Base-by-base conservation (phyloP, 2,797 vertebrate species). In the Coregonus ussuriensis region DNA sequence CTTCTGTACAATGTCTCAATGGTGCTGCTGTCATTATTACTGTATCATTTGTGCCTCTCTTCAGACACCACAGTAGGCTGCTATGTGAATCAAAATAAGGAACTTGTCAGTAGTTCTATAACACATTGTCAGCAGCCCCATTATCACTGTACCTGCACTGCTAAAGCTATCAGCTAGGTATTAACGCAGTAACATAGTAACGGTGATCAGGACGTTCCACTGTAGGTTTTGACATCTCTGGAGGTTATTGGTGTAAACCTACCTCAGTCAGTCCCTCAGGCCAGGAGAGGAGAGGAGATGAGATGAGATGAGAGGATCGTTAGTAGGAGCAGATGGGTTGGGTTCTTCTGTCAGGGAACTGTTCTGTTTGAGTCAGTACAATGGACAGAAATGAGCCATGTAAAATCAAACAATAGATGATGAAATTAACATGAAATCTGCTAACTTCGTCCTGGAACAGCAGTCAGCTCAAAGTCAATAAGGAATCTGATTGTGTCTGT, bases 51-150 rank as follows among this genome's bases (percentile, higher is more conserved):
- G 86, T 82, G 88, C 77, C 87, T 86, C 87, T 81, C 81, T 85
- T 85, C 88, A 87, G 68, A 89, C 88, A 83, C 78, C 56, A 72
- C 85, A 81, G 87, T 86, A 82, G 90, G 41, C 41, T 47, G 88
- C 90, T 85, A 83, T 90, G 91, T 91, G 89, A 89, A 89, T 90
- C 91, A 47, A 90, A 93, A 92, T 91, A 92, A 91, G 90, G 87
- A 89, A 89, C 87, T 90, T 93, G 90, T 93, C 91, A 91, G 87
- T 90, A 88, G 87, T 41, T 41, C 7, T 41, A 41, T 9, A 91
- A 91, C 84, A 91, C 91, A 92, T 91, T 90, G 90, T 91, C 88
- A 87, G 90, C 37, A 82, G 21, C 75, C 9, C 88, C 84, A 91
- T 92, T 92, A 90, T 93, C 88, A 18, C 33, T 18, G 33, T 69